Evolutionary conservation across 2,888 invertebrate species (phyloP).

Genomic region (Clostera curtula): DNA sequence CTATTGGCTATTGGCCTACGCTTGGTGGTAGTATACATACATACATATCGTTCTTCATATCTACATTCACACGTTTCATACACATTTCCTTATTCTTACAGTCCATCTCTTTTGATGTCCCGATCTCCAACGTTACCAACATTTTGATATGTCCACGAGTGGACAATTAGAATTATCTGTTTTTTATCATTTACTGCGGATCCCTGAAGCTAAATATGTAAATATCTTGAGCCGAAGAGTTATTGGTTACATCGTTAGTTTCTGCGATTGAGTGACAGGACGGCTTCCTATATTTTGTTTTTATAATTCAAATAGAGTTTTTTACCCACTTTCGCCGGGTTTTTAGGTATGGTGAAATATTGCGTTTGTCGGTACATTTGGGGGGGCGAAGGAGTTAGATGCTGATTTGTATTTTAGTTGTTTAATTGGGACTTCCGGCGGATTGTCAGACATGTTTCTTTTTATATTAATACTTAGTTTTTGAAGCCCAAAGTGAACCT

Average conservation of each 20-base stretch:
- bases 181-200: conserved; percentile 3
- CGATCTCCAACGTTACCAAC: no score
- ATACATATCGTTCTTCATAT: no score
- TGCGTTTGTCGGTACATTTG: conserved; percentile 42
- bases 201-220: conserved; percentile 47
- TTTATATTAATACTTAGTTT: no score
- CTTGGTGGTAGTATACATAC: no score
- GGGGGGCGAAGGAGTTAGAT: conserved; percentile 27
- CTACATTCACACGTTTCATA: no score
- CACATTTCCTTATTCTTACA: no score
- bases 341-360: conserved; percentile 45
- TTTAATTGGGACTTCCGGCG: conserved; percentile 27
- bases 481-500: no score
- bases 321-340: conserved; percentile 55
- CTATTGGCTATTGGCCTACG: no score
- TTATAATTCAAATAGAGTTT: conserved; percentile 23
- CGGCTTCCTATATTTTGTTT: conserved; percentile 15
- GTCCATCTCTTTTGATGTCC: no score
- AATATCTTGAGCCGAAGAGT: conserved; percentile 51
- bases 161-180: no score
- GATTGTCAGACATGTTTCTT: conserved; percentile 13
- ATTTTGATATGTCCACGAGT: no score
- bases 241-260: conserved; percentile 61
- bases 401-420: conserved; percentile 22
- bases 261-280: conserved; percentile 51